Evolutionary conservation across 2,888 invertebrate species (phyloP), one percentile per base, ranked within the genome.

Genomic region (Ferrisia virgata): DNA sequence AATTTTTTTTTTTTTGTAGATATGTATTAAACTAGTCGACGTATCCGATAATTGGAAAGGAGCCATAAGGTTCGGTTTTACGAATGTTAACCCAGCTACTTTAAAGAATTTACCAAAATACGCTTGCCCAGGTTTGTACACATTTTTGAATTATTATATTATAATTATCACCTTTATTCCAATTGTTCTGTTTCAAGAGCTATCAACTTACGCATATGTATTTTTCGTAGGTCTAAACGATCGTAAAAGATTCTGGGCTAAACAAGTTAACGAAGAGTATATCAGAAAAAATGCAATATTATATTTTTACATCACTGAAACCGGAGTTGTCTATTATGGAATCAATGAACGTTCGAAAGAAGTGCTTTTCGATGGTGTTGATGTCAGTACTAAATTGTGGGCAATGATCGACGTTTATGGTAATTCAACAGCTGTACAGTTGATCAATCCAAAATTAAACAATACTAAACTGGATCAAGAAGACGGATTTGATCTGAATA

Each of bases 181-280:
- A n/a, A n/a, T n/a, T n/a, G n/a, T n/a, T n/a, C n/a, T n/a, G n/a
- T n/a, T n/a, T n/a, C n/a, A n/a, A n/a, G n/a, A n/a, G n/a, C n/a
- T n/a, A n/a, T n/a, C n/a, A n/a, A n/a, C n/a, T n/a, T n/a, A n/a
- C n/a, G n/a, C 9, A 8, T 18, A 53, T 64, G 8, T 43, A 25
- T 47, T 47, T 47, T 82, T 85, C 86, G 5, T 86, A 25, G 99
- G 99, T 89, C 91, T 99, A 85, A 99, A 99, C 64, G 97, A 96
- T 90, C 96, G 96, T 88, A 95, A 96, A 0, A 99, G 99, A 9
- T 97, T 96, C 90, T 99, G 99, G 99, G 99, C 98, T 0, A 99
- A 99, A 89, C 98, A 99, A 0, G 90, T 99, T 43, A 95, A 95
- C 84, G 98, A 98, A 89, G 28, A 9, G 11, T 94, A 94, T 89